Base-by-base conservation (phyloP, 2,797 vertebrate species). In the Spatula clypeata region DNA sequence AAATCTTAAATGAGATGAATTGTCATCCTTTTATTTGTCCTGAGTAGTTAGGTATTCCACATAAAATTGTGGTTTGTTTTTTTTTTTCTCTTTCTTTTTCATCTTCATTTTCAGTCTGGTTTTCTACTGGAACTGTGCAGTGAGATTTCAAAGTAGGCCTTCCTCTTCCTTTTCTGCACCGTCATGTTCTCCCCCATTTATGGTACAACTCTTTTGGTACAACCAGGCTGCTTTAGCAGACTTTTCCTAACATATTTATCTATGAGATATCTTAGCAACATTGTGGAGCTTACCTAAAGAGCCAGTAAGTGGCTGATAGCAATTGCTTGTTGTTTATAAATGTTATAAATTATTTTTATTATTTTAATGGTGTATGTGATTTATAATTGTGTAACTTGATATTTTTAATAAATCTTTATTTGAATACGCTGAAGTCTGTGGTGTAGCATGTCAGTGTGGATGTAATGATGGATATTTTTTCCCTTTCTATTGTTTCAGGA, bases 401-500 rank as follows among this genome's bases (percentile, higher is more conserved):
- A 23, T 61, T 29, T 69, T 77, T 53, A 69, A 24, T 57, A 34
- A 62, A 7, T 57, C 36, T 73, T 49, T 18, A 36, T 71, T 65
- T 75, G 36, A 74, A 23, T 73, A 47, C 13, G 6, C 27, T 67
- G 14, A 86, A 77, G 53, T 64, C 23, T 4, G 1, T 67, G 23
- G 27, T 79, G 31, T 7, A 61, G 47, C 21, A 21, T 8, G 8
- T 71, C 24, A 58, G 1, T 65, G 21, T 36, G 36, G 11, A 54
- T 65, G 21, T 75, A n/a, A n/a, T 86, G 54, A 90, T 53, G 24
- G n/a, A 5, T 84, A 8, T 62, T 77, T 67, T 67, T 91, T 71
- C 23, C 67, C 9, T 65, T 91, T 70, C 57, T 86, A 4, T 71
- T 84, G 21, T 96, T 96, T 45, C 94, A 99, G 99, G 99, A 91